Evolutionary conservation across 2,113 vertebrate species (phyloP).

Genomic region (Cygnus buccinator): DNA sequence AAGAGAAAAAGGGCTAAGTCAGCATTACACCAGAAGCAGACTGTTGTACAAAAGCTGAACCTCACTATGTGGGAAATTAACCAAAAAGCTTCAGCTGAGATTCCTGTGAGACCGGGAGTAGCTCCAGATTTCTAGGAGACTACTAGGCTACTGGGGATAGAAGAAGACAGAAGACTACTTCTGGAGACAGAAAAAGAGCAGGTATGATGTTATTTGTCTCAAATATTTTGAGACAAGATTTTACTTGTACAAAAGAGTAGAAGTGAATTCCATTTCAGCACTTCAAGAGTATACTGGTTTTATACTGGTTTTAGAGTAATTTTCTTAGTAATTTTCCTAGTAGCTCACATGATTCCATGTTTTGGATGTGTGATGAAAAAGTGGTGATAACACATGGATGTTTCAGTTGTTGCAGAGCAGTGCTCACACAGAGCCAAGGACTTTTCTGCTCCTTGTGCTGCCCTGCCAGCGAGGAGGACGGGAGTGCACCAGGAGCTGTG

Average conservation of each 20-base stretch:
- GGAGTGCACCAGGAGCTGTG: no score
- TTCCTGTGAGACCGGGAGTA: not conserved
- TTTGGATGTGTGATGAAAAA: not conserved
- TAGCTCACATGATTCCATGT: no score
- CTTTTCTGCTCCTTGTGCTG: no score
- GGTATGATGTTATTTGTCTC: not conserved
- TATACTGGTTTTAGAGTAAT: no score
- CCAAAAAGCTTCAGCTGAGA: not conserved
- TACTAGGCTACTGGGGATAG: not conserved
- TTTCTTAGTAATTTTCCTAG: no score
- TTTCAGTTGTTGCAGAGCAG: no score
- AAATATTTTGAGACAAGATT: not conserved
- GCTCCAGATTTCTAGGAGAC: not conserved
- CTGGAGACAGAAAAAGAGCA: not conserved
- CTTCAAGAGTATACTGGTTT: not conserved
- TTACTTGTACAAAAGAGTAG: not conserved
- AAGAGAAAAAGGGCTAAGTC: not conserved
- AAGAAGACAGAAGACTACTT: not conserved
- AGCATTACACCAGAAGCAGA: not conserved
- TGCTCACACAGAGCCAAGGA: no score
- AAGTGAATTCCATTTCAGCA: not conserved
- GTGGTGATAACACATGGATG: no score
- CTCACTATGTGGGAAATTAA: not conserved
- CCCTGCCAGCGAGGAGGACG: no score
- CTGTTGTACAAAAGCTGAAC: not conserved